Evolutionary conservation across 1,140 invertebrate genomes (phyloP).

Genomic region (Diploscapter pachys): DNA sequence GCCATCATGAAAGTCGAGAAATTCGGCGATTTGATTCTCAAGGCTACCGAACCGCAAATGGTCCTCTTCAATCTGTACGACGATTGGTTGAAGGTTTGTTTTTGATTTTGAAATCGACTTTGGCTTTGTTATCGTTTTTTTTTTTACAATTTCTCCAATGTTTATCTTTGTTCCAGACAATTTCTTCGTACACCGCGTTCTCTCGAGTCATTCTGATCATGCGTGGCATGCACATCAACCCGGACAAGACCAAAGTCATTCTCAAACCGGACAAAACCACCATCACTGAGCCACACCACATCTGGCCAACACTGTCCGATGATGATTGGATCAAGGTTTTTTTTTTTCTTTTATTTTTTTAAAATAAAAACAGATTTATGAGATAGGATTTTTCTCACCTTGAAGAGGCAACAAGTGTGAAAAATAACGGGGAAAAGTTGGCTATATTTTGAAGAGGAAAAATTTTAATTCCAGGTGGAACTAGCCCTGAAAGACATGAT

Average conservation of each 20-base stretch:
- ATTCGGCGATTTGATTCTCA: constrained; percentile 96
- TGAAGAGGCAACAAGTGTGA: no score
- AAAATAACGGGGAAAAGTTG: no score
- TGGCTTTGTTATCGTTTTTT: constrained; percentile 23
- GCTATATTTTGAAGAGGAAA: no score
- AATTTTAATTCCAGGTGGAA: constrained; percentile 64
- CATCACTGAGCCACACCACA: constrained; percentile 96
- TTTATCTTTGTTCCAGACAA: constrained; percentile 44
- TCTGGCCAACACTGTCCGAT: constrained; percentile 94
- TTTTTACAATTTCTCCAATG: not conserved
- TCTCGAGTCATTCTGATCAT: constrained; percentile 93
- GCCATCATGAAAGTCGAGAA: constrained; percentile 97
- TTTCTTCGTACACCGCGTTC: constrained; percentile 72
- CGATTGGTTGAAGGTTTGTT: constrained; percentile 84
- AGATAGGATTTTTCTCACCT: no score
- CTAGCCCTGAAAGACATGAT: constrained; percentile 97
- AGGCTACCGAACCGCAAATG: constrained; percentile 99
- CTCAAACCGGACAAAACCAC: constrained; percentile 98
- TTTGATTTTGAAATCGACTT: no score
- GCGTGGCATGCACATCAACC: constrained; percentile 94
- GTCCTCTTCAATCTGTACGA: constrained; percentile 98
- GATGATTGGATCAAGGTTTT: constrained; percentile 95
- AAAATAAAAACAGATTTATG: no score
- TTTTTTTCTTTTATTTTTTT: no score
- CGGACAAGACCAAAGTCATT: constrained; percentile 95